A percentile compares a stretch with the other conserved stretches of the same genome.
phyloP scores from a whole-genome alignment of 1,140 invertebrate species.

The Centruroides vittatus region DNA sequence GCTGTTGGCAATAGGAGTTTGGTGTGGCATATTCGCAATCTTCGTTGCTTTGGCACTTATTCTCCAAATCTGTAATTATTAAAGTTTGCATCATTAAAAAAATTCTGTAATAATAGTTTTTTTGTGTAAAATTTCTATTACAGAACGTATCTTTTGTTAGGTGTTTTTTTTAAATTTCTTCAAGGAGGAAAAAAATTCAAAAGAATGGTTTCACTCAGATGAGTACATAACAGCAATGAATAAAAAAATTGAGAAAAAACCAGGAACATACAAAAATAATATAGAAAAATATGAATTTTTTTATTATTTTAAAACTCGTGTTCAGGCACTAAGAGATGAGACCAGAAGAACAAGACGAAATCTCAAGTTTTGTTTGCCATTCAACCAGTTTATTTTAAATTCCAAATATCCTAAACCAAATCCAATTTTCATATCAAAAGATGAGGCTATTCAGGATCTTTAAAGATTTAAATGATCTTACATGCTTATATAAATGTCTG shows the following conservation, averaged over 20 bases:
- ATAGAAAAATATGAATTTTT: too few species aligned
- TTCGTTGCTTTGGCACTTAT: conserved; percentile 5
- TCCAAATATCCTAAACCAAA: too few species aligned
- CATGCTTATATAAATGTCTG: not conserved
- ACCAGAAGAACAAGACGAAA: too few species aligned
- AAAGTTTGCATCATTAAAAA: not conserved
- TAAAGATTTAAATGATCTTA: not conserved
- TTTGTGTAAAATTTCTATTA: not conserved
- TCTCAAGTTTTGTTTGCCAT: too few species aligned
- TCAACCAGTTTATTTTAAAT: too few species aligned
- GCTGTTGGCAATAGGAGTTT: conserved; percentile 17
- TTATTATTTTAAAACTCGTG: too few species aligned
- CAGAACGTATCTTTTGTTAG: not conserved
- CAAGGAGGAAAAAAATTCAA: too few species aligned
- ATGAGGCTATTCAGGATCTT: too few species aligned
- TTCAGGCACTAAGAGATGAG: too few species aligned
- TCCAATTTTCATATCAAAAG: too few species aligned
- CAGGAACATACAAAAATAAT: too few species aligned
- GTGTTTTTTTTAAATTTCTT: too few species aligned
- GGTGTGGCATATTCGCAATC: conserved; percentile 17
- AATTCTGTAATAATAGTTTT: not conserved
- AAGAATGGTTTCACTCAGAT: not conserved
- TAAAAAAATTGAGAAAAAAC: not conserved
- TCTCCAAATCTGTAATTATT: conserved; percentile 15
- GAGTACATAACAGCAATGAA: not conserved